These are phyloP conservation scores for Oscheius sp. DNA, from an alignment of 2,888 invertebrate genomes.

Conservation along the genomic window DNA sequence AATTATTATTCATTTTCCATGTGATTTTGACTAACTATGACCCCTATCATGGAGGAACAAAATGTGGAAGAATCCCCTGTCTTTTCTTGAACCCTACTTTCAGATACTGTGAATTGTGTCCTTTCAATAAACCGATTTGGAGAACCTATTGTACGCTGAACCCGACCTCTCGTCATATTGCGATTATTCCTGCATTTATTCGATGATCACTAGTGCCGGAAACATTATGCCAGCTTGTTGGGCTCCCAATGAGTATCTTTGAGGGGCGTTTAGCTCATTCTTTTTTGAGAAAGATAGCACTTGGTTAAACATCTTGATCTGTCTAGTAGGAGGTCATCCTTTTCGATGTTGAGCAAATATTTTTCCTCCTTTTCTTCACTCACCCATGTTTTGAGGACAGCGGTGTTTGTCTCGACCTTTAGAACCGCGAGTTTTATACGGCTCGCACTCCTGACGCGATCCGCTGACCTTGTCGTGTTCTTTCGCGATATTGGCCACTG, in stretches of 20 bases:
- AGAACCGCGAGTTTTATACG: too few relatives aligned
- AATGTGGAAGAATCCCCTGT: slow-evolving; percentile 9
- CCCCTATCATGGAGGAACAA: neutral
- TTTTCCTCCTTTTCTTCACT: too few relatives aligned
- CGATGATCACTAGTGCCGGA: neutral
- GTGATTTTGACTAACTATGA: neutral
- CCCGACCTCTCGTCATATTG: neutral
- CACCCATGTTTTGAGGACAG: too few relatives aligned
- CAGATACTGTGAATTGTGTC: slow-evolving; percentile 21
- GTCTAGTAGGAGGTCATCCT: too few relatives aligned
- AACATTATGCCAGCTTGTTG: neutral
- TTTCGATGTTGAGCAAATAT: too few relatives aligned
- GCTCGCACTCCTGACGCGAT: too few relatives aligned
- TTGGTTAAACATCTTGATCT: too few relatives aligned
- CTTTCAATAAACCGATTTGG: slow-evolving; percentile 35
- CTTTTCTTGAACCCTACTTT: slow-evolving; percentile 10
- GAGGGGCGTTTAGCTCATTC: too few relatives aligned
- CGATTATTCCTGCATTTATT: neutral
- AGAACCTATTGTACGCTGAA: neutral
- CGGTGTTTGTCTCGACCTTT: too few relatives aligned
- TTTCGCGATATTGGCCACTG: too few relatives aligned
- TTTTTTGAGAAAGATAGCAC: too few relatives aligned
- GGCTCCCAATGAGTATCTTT: neutral
- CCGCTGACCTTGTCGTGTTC: too few relatives aligned
- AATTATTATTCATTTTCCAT: neutral